Conservation (phyloP, 1,140 invertebrate species). For the Ostrea edulis region DNA sequence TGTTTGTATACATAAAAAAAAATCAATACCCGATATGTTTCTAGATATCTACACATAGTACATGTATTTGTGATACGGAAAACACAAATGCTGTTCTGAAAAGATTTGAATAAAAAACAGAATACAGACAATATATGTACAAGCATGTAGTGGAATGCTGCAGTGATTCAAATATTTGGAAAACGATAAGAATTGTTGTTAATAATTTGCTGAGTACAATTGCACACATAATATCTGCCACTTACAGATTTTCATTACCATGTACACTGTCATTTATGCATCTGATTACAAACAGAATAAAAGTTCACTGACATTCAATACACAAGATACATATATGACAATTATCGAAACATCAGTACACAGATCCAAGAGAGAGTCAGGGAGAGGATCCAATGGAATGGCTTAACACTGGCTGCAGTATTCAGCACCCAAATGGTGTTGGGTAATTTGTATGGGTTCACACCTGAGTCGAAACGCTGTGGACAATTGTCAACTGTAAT, state of each 20-base stretch:
- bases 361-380: not conserved
- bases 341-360: not conserved
- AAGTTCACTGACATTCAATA: not conserved
- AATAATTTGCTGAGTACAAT: not conserved
- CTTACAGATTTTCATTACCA: not conserved
- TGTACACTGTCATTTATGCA: not conserved
- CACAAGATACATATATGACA: too few species aligned
- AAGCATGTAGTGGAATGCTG: too few species aligned
- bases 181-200: not conserved
- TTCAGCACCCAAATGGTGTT: slow-evolving; percentile 73
- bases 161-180: too few species aligned
- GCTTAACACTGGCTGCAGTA: slow-evolving; percentile 41
- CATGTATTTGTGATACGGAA: too few species aligned
- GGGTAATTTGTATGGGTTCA: slow-evolving; percentile 72
- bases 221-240: not conserved
- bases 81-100: too few species aligned
- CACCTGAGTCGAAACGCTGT: slow-evolving; percentile 76
- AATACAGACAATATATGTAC: too few species aligned
- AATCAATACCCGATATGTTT: too few species aligned
- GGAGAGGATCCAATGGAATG: not conserved
- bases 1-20: too few species aligned
- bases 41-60: too few species aligned
- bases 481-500: slow-evolving; percentile 78
- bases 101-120: too few species aligned
- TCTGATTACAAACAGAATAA: not conserved